Evolutionary conservation across 2,888 invertebrate genomes (phyloP).

Genomic region (Orthosia cruda): DNA sequence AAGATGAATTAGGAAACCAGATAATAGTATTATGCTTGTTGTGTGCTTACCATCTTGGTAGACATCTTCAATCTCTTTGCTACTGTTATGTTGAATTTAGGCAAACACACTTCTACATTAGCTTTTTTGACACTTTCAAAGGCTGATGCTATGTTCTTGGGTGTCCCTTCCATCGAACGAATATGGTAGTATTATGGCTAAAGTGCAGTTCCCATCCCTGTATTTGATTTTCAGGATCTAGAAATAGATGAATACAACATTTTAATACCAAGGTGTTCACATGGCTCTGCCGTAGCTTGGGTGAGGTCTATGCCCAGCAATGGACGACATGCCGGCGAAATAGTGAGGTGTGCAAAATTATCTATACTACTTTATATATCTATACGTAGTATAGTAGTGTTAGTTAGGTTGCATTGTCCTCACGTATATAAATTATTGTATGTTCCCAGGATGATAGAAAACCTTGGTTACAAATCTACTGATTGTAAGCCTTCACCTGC

Average conservation of each 20-base stretch:
- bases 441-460: no score
- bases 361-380: constrained; percentile 40
- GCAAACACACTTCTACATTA: constrained; percentile 36
- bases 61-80: constrained; percentile 39
- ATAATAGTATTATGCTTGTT: neutral
- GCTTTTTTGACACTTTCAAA: constrained; percentile 3
- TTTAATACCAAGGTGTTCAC: neutral
- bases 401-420: no score
- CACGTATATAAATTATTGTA: no score
- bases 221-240: constrained; percentile 52
- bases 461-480: constrained; percentile 37
- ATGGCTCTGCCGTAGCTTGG: neutral
- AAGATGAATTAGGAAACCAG: no score
- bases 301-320: neutral
- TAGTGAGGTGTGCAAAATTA: neutral
- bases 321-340: neutral
- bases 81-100: constrained; percentile 35
- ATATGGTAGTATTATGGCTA: constrained; percentile 46
- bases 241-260: constrained; percentile 11
- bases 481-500: constrained; percentile 31
- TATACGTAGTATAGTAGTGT: no score
- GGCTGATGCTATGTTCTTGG: neutral
- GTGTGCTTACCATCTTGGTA: constrained; percentile 37
- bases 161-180: neutral
- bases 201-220: neutral